Base-by-base conservation (phyloP, 2,797 vertebrate species). In the Oryzias sinensis region DNA sequence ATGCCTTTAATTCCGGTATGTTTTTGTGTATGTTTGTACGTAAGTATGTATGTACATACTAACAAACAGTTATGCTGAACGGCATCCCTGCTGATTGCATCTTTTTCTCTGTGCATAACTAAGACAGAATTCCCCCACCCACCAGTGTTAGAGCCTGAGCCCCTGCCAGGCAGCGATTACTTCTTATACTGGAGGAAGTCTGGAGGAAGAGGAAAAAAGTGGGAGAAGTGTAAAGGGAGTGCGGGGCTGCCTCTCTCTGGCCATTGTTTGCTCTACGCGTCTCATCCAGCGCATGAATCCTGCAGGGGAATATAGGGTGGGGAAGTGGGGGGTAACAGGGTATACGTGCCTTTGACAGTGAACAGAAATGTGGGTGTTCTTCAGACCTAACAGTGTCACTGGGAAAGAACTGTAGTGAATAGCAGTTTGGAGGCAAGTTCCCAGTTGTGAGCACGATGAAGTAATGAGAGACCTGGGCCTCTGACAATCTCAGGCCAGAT, bases 211-310 rank as follows among this genome's bases (percentile, higher is more conserved):
- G 68, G 76, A 67, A 68, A 49, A 75, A 60, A 62, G 72, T 37
- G 48, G 42, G 18, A 66, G 49, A 76, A 70, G 59, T 53, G 58
- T 59, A 22, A 41, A 41, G 56, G 43, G 70, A 58, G 62, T 50
- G 59, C 53, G 48, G 58, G 62, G 58, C 69, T 64, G 67, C 66
- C 68, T 77, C 64, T 77, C 79, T 55, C 48, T 66, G 56, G 68
- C 84, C 81, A 87, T 91, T 91, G 89, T 91, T 90, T 87, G 82
- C 81, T 88, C 84, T 82, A 77, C 79, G 79, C 83, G 84, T 68
- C 81, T 86, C 85, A 88, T 84, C 86, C 64, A 83, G 80, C 75
- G 82, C 76, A 85, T 65, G 67, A 81, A 74, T 75, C 60, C 76
- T 62, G 56, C 75, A 70, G 54, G 81, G 63, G 82, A 69, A 75